Percentiles rank a stretch among this genome's conserved stretches.
phyloP scores from a whole-genome alignment of 1,140 invertebrate genomes.

The Antheraea pernyi region DNA sequence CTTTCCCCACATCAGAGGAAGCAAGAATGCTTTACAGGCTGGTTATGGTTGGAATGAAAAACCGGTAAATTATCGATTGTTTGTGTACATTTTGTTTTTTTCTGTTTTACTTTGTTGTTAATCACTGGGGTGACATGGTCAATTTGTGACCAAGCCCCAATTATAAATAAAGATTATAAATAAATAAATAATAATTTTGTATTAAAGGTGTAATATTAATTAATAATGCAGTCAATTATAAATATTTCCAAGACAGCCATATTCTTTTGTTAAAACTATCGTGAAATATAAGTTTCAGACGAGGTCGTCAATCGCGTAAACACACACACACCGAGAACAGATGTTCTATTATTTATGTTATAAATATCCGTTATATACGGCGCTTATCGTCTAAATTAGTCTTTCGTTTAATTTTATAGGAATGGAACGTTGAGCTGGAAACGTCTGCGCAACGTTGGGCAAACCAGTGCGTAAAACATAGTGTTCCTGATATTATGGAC shows the following conservation, averaged over 20 bases:
- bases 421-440: conserved; percentile 55
- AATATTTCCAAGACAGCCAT: conserved; percentile 5
- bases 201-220: neutral
- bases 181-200: neutral
- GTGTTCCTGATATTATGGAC: conserved; percentile 35
- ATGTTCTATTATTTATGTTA: conserved; percentile 5
- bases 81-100: too few species aligned
- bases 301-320: neutral
- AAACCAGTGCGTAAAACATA: conserved; percentile 47
- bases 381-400: conserved; percentile 4
- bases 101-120: too few species aligned
- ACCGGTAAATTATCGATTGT: too few species aligned
- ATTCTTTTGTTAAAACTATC: conserved; percentile 5
- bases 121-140: too few species aligned
- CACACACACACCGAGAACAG: conserved; percentile 4
- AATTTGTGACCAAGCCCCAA: too few species aligned
- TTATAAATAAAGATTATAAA: too few species aligned
- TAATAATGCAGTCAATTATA: neutral
- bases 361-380: conserved; percentile 9
- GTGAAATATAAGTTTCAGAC: neutral
- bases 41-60: too few species aligned
- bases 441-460: conserved; percentile 60
- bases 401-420: conserved; percentile 27
- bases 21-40: too few species aligned
- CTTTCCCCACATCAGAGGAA: too few species aligned